Evolutionary conservation across 2,113 vertebrate genomes (phyloP).

Genomic region (Lasiurus cinereus): DNA sequence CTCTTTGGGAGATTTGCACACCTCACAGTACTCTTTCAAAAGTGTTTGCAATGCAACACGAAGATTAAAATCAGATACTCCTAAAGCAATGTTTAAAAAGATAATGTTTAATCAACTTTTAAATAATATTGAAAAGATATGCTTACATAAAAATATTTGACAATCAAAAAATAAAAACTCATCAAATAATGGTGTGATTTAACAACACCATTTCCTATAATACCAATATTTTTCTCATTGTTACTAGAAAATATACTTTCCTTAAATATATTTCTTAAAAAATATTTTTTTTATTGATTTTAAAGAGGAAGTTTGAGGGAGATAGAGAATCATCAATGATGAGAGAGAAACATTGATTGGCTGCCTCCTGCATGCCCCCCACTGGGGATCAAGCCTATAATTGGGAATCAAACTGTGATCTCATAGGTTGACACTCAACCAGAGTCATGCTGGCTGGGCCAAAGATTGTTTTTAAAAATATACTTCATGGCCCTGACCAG

Average conservation of each 20-base stretch:
- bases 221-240: constrained; percentile 54
- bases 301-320: no score
- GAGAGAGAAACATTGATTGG: no score
- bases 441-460: no score
- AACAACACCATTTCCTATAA: constrained; percentile 9
- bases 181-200: neutral
- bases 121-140: constrained; percentile 43
- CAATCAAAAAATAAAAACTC: constrained; percentile 57
- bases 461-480: constrained; percentile 27
- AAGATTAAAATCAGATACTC: constrained; percentile 96
- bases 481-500: neutral
- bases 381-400: no score
- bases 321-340: no score
- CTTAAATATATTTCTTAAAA: neutral
- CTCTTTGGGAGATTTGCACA: constrained; percentile 95
- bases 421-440: no score
- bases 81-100: constrained; percentile 85
- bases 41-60: constrained; percentile 98
- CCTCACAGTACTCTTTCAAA: constrained; percentile 97
- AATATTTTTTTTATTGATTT: no score
- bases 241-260: constrained; percentile 45
- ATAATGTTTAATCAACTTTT: constrained; percentile 52
- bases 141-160: constrained; percentile 38
- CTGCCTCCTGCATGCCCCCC: no score
- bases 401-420: no score